A percentile compares a stretch with the other conserved stretches of the same genome.
Evolutionary conservation across 2,113 vertebrate species (phyloP).

Genomic region (Accipiter virgatus): DNA sequence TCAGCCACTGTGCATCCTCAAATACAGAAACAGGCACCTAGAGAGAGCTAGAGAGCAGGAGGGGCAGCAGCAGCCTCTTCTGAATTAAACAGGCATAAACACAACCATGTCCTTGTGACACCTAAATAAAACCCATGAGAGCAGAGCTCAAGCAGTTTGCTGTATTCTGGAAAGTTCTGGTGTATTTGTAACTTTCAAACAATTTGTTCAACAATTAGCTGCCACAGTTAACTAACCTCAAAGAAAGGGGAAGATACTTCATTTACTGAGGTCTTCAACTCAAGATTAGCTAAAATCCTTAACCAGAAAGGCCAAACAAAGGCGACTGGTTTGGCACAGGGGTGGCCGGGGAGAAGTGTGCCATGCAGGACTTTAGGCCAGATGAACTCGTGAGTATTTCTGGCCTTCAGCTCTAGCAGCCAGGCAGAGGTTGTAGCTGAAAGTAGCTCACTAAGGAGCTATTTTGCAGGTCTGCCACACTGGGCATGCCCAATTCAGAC

Average conservation of each 20-base stretch:
- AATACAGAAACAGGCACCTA: neutral
- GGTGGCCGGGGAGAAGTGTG: neutral
- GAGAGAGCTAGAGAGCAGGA: neutral
- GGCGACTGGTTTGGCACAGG: neutral
- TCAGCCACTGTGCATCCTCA: neutral
- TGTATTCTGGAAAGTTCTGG: neutral
- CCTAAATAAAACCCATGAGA: neutral
- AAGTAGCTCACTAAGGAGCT: neutral
- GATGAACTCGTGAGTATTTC: neutral
- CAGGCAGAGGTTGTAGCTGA: neutral
- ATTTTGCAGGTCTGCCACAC: neutral
- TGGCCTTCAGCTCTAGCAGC: neutral
- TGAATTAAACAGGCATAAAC: neutral
- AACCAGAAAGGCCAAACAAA: neutral
- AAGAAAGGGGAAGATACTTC: neutral
- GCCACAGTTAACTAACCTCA: neutral
- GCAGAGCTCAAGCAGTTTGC: neutral
- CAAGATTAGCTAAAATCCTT: neutral
- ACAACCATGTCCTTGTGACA: neutral
- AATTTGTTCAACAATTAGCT: neutral
- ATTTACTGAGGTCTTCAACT: neutral
- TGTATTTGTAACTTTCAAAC: neutral
- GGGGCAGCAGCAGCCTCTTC: neutral
- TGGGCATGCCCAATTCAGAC: neutral
- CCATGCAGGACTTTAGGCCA: neutral